phyloP scores from a whole-genome alignment of 1,140 invertebrate species.

The Heliconius eleuchia region DNA sequence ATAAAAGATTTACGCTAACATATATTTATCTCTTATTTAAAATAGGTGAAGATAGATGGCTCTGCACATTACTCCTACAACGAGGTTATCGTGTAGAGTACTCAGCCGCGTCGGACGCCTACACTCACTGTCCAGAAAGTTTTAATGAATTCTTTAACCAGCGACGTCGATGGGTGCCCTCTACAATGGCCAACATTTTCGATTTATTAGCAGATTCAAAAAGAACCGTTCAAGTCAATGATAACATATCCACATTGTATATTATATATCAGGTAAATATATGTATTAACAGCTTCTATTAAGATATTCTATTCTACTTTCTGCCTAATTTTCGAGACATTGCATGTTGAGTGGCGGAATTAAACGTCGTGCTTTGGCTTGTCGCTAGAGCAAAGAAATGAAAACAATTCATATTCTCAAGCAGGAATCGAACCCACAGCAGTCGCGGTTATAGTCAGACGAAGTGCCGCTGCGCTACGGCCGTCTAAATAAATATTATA shows the following conservation, averaged over 20 bases:
- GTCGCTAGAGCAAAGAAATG: no score
- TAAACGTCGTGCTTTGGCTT: no score
- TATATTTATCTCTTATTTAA: not conserved
- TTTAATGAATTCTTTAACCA: conserved; percentile 99
- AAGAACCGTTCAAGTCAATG: conserved; percentile 95
- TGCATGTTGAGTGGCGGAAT: not conserved
- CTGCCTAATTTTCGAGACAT: no score
- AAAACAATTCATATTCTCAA: no score
- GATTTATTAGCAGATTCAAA: conserved; percentile 95
- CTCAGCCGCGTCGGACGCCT: conserved; percentile 98
- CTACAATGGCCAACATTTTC: conserved; percentile 98
- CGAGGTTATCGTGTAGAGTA: conserved; percentile 99
- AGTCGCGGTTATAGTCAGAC: no score
- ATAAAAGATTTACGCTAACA: no score
- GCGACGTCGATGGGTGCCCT: conserved; percentile 96
- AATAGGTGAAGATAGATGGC: conserved; percentile 94
- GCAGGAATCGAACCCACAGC: no score
- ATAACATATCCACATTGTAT: conserved; percentile 97
- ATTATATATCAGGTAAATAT: conserved; percentile 91
- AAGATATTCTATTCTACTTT: no score
- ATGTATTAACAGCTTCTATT: not conserved
- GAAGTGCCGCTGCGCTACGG: no score
- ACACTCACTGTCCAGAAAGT: conserved; percentile 97
- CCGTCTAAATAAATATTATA: no score
- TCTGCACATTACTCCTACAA: conserved; percentile 95